Conservation (phyloP, 2,113 vertebrate species). For the Hyla sarda region DNA sequence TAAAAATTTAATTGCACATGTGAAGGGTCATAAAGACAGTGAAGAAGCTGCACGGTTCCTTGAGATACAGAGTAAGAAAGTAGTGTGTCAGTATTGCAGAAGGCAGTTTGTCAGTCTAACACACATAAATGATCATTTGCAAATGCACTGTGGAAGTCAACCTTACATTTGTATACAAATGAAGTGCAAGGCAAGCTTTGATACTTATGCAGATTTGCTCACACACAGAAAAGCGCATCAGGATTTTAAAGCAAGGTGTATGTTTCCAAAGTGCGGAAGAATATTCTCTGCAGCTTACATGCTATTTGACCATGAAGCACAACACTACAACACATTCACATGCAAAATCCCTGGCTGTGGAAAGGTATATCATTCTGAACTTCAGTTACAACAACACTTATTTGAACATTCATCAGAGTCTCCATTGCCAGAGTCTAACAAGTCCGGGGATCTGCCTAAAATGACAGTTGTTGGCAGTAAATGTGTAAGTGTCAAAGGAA, state of each 20-base stretch:
- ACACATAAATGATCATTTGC: conserved; percentile 94
- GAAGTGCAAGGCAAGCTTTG: conserved; percentile 94
- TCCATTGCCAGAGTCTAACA: conserved; percentile 62
- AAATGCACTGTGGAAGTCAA: conserved; percentile 93
- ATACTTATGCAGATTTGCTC: conserved; percentile 88
- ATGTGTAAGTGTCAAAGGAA: conserved; percentile 65
- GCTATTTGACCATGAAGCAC: conserved; percentile 95
- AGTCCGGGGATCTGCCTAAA: conserved; percentile 61
- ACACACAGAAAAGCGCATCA: conserved; percentile 88
- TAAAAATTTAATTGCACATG: conserved; percentile 92
- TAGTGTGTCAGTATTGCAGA: conserved; percentile 96
- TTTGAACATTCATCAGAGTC: conserved; percentile 75
- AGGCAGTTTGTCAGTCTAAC: conserved; percentile 91
- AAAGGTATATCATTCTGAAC: conserved; percentile 89
- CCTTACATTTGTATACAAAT: conserved; percentile 97
- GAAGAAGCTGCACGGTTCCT: conserved; percentile 94
- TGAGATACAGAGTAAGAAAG: conserved; percentile 95
- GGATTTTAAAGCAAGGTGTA: conserved; percentile 90
- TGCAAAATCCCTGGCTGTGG: conserved; percentile 86
- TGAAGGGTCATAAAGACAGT: conserved; percentile 87
- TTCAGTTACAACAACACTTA: conserved; percentile 85
- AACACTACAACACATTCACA: conserved; percentile 96
- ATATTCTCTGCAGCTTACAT: conserved; percentile 91
- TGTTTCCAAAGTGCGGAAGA: conserved; percentile 95
- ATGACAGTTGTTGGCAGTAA: conserved; percentile 62